phyloP scores from a whole-genome alignment of 2,888 invertebrate genomes.

The Sphecodes monilicornis region DNA sequence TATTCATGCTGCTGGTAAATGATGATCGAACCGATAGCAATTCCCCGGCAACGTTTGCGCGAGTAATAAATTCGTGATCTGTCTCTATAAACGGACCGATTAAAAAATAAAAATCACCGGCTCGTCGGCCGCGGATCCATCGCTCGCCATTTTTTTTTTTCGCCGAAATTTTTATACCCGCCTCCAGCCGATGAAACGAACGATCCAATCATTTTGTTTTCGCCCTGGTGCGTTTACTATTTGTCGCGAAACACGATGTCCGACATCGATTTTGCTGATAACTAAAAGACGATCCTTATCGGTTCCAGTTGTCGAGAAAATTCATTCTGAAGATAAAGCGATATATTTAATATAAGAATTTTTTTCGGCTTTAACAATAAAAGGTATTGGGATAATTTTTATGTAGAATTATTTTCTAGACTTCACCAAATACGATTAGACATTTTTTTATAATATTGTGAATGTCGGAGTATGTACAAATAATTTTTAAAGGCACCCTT shows the following conservation, averaged over 20 bases:
- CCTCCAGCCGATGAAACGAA: not conserved
- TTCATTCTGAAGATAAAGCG: not conserved
- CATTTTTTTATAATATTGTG: too few species aligned
- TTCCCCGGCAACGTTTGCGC: not conserved
- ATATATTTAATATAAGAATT: not conserved
- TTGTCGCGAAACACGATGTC: constrained; percentile 19
- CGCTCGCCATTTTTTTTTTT: not conserved
- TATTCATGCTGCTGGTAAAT: constrained; percentile 1
- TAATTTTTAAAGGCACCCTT: too few species aligned
- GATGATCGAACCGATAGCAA: constrained; percentile 9
- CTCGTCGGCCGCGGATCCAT: not conserved
- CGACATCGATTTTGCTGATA: too few species aligned
- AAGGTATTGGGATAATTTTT: too few species aligned
- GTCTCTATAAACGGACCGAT: constrained; percentile 9
- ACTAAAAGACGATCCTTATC: too few species aligned
- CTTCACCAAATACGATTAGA: too few species aligned
- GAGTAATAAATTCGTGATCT: not conserved
- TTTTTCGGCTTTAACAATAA: too few species aligned
- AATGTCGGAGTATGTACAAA: too few species aligned
- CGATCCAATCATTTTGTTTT: constrained; percentile 7
- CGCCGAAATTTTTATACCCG: not conserved
- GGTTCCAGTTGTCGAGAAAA: not conserved
- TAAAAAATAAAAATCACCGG: not conserved
- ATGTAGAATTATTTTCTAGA: too few species aligned
- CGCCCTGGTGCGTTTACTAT: not conserved